phyloP scores from a whole-genome alignment of 2,888 invertebrate species.

The Cosmia pyralina region DNA sequence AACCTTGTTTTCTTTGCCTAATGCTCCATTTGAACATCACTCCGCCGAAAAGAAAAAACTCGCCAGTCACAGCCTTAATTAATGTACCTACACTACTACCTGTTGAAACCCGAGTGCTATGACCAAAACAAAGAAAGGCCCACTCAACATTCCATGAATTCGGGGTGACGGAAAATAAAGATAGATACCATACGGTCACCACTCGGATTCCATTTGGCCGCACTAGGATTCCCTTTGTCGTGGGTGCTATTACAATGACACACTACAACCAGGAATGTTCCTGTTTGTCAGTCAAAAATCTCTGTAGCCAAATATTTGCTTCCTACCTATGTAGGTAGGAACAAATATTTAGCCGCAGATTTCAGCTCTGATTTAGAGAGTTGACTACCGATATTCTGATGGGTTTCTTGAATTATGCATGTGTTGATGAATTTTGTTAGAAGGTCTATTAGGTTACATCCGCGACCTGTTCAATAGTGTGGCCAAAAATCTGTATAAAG shows the following conservation, averaged over 20 bases:
- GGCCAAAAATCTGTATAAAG: background rate
- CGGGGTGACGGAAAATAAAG: constrained; percentile 47
- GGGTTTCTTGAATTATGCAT: background rate
- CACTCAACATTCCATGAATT: constrained; percentile 27
- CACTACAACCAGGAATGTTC: constrained; percentile 20
- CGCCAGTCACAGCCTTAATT: constrained; percentile 3
- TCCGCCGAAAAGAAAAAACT: background rate
- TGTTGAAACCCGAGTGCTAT: constrained; percentile 25
- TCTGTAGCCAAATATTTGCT: too few species aligned
- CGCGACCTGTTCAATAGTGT: background rate
- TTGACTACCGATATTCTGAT: background rate
- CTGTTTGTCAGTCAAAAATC: too few species aligned
- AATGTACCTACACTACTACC: constrained; percentile 24
- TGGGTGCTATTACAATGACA: constrained; percentile 26
- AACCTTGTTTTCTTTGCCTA: background rate
- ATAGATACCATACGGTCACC: constrained; percentile 30
- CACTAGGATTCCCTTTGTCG: constrained; percentile 38
- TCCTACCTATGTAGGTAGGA: background rate
- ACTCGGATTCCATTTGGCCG: constrained; percentile 42
- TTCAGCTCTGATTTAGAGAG: constrained; percentile 4
- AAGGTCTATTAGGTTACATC: background rate
- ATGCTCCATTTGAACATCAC: background rate
- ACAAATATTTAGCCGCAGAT: constrained; percentile 22
- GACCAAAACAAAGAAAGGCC: constrained; percentile 46
- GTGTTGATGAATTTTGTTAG: background rate